Evolutionary conservation across 2,888 invertebrate species (phyloP).

Genomic region (Diaprepes abbreviatus): DNA sequence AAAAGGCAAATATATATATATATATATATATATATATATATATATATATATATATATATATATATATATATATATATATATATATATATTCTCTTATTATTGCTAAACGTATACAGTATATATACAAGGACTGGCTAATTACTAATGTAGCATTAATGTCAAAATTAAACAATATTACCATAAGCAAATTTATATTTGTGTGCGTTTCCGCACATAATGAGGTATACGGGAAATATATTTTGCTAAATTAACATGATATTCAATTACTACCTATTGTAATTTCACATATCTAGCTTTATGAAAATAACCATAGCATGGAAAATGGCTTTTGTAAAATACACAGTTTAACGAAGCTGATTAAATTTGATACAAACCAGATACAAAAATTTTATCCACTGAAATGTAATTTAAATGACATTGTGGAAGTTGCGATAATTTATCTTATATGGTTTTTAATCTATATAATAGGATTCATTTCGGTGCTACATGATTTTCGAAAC

Average conservation of each 20-base stretch:
- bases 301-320: conserved; percentile 10
- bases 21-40: too few species aligned
- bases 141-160: not conserved
- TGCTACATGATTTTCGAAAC: too few species aligned
- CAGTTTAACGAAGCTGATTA: conserved; percentile 15
- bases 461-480: too few species aligned
- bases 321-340: conserved; percentile 22
- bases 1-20: too few species aligned
- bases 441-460: not conserved
- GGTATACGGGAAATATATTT: conserved; percentile 5
- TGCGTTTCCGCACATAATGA: conserved; percentile 7
- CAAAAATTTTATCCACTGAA: conserved; percentile 12
- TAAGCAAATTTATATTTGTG: conserved; percentile 6
- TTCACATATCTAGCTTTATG: conserved; percentile 16
- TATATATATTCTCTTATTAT: too few species aligned
- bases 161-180: not conserved
- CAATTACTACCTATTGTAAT: conserved; percentile 16
- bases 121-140: not conserved
- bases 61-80: too few species aligned
- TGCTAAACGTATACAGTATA: not conserved
- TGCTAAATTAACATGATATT: conserved; percentile 14
- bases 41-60: too few species aligned
- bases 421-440: not conserved
- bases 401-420: not conserved
- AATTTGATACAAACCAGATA: conserved; percentile 12